These are phyloP conservation scores for Meriones psammophilus DNA, from an alignment of 2,797 vertebrate genomes.

Conservation along the genomic window DNA sequence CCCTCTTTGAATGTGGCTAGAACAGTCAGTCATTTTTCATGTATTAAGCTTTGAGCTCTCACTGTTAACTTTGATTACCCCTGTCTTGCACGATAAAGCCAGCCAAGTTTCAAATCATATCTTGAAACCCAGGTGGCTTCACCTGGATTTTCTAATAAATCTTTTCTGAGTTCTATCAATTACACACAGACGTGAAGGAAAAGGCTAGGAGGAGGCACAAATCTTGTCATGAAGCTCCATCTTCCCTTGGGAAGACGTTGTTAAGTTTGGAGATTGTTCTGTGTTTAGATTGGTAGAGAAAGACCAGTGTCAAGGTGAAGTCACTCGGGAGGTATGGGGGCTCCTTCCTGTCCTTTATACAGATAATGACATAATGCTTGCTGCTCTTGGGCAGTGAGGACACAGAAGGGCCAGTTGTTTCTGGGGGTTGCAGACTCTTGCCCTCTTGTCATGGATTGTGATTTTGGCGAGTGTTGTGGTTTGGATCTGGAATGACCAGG, in stretches of 20 bases:
- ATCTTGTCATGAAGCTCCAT: neutral
- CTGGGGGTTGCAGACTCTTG: neutral
- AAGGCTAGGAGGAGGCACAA: neutral
- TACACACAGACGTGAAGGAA: neutral
- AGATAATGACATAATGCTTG: neutral
- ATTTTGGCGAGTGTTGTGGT: neutral
- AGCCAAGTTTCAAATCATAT: conserved; percentile 69
- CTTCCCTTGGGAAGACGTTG: conserved; percentile 18
- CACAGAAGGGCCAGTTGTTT: neutral
- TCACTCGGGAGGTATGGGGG: neutral
- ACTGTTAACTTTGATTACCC: conserved; percentile 46
- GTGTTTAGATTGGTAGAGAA: neutral
- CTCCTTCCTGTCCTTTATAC: neutral
- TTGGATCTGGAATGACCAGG: neutral
- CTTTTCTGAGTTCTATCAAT: conserved; percentile 46
- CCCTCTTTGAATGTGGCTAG: conserved; percentile 64
- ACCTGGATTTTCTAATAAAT: conserved; percentile 71
- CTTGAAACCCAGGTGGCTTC: conserved; percentile 71
- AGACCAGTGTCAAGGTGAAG: neutral
- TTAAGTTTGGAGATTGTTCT: conserved; percentile 17
- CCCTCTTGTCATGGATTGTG: neutral
- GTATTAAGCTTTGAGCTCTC: conserved; percentile 18
- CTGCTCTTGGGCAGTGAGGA: neutral
- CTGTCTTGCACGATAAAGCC: conserved; percentile 1
- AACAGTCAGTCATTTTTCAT: conserved; percentile 43